These are phyloP conservation scores for Nycticebus coucang DNA, from an alignment of 2,113 vertebrate species.

Conservation along the genomic window DNA sequence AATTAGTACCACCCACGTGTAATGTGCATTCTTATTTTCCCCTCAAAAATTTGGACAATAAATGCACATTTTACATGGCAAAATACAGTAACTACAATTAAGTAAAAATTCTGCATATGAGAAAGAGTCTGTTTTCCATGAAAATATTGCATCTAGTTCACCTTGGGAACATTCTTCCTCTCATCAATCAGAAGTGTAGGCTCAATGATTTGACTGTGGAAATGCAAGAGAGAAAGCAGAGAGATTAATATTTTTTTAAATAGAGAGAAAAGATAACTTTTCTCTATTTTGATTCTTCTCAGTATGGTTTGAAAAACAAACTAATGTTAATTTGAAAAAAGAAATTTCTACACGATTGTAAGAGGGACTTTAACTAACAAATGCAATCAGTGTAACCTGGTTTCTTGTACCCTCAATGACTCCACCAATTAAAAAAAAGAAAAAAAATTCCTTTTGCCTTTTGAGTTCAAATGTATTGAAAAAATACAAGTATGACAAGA, in stretches of 20 bases:
- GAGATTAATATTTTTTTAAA: neutral
- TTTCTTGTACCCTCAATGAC: too few species aligned
- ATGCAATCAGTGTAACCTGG: too few species aligned
- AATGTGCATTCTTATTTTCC: too few species aligned
- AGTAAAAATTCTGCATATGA: neutral
- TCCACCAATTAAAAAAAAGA: too few species aligned
- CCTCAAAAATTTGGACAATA: too few species aligned
- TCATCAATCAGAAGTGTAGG: neutral
- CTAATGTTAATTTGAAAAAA: neutral
- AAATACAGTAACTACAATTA: neutral
- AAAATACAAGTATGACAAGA: neutral
- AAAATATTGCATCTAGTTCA: neutral
- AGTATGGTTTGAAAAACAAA: neutral
- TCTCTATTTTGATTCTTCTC: neutral
- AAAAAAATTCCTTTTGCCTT: neutral
- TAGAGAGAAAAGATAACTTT: neutral
- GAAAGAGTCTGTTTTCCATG: neutral
- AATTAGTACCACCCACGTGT: too few species aligned
- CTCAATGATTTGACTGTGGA: slow-evolving; percentile 19
- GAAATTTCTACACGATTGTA: too few species aligned
- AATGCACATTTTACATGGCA: too few species aligned
- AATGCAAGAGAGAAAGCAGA: neutral
- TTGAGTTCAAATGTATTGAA: neutral
- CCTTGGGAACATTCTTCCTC: neutral
- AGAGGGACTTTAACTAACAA: too few species aligned